A percentile compares a stretch with the other conserved stretches of the same genome.
Conservation (phyloP, 2,113 vertebrate species). For the Coreoperca whiteheadi region DNA sequence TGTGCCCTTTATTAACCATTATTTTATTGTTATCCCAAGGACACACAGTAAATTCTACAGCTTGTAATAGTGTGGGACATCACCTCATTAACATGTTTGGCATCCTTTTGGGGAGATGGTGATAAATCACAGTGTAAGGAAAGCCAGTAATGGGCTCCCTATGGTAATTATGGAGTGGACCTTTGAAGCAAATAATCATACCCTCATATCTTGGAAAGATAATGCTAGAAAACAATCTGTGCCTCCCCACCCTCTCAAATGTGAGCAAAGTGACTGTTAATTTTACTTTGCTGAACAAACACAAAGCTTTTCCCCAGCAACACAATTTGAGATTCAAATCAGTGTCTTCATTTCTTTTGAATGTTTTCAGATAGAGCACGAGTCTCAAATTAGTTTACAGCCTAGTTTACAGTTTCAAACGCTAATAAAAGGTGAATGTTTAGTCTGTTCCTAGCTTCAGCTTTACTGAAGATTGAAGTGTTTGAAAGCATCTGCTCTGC, state of each 20-base stretch:
- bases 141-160: constrained; percentile 69
- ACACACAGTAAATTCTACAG: constrained; percentile 35
- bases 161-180: constrained; percentile 67
- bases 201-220: constrained; percentile 49
- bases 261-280: constrained; percentile 58
- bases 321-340: constrained; percentile 42
- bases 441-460: not conserved
- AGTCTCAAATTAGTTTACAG: constrained; percentile 33
- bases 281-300: constrained; percentile 50
- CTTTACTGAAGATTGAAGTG: constrained; percentile 5
- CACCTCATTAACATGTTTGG: constrained; percentile 64
- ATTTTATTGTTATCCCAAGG: constrained; percentile 40
- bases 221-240: constrained; percentile 52
- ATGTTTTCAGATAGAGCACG: constrained; percentile 9
- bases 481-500: constrained; percentile 17
- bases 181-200: constrained; percentile 65
- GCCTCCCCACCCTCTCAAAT: constrained; percentile 35
- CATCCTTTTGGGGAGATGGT: constrained; percentile 48
- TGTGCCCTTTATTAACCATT: constrained; percentile 29
- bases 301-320: constrained; percentile 8
- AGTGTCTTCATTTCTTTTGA: constrained; percentile 29
- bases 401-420: constrained; percentile 8
- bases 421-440: constrained; percentile 9
- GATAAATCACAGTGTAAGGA: constrained; percentile 61
- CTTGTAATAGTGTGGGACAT: constrained; percentile 48